Evolutionary conservation across 2,888 invertebrate species (phyloP).

Genomic region (Proisotoma minuta): DNA sequence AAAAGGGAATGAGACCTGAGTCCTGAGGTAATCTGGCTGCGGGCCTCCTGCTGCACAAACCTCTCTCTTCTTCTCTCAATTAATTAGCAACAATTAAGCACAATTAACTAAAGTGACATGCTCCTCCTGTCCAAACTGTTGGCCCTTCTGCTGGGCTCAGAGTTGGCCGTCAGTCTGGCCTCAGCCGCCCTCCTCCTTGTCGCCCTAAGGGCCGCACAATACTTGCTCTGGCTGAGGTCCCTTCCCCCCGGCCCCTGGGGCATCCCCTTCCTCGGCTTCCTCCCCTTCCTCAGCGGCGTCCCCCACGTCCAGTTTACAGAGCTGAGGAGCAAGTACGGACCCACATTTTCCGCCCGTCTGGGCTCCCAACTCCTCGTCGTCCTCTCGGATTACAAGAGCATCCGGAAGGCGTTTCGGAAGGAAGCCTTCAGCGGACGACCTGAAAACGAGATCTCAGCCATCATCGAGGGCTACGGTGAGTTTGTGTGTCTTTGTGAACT

Average conservation of each 20-base stretch:
- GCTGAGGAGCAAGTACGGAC: constrained; percentile 71
- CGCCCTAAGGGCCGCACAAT: constrained; percentile 31
- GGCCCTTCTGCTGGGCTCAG: constrained; percentile 15
- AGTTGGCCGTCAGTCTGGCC: constrained; percentile 28
- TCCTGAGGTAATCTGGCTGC: constrained; percentile 37
- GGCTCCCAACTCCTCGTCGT: constrained; percentile 80
- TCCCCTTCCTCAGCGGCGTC: constrained; percentile 70
- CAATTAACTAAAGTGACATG: not conserved
- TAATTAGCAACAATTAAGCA: not conserved
- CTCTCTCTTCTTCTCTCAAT: not conserved
- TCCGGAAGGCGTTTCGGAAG: constrained; percentile 76
- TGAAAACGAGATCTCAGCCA: constrained; percentile 76
- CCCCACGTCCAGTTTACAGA: constrained; percentile 73
- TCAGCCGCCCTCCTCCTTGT: constrained; percentile 29
- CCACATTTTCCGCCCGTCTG: constrained; percentile 72
- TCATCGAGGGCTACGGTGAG: constrained; percentile 85
- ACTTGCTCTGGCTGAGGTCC: constrained; percentile 27
- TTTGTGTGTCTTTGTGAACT: constrained; percentile 47
- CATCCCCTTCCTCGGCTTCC: constrained; percentile 74
- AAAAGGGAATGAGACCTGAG: constrained; percentile 34
- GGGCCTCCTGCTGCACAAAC: constrained; percentile 7
- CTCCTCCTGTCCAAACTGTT: constrained; percentile 13
- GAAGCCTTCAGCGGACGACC: constrained; percentile 86
- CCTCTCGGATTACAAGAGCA: constrained; percentile 77
- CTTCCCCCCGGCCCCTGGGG: constrained; percentile 88